Evolutionary conservation across 2,888 invertebrate species (phyloP), one percentile per base, ranked within the genome.

Genomic region (Byasa hedistus): DNA sequence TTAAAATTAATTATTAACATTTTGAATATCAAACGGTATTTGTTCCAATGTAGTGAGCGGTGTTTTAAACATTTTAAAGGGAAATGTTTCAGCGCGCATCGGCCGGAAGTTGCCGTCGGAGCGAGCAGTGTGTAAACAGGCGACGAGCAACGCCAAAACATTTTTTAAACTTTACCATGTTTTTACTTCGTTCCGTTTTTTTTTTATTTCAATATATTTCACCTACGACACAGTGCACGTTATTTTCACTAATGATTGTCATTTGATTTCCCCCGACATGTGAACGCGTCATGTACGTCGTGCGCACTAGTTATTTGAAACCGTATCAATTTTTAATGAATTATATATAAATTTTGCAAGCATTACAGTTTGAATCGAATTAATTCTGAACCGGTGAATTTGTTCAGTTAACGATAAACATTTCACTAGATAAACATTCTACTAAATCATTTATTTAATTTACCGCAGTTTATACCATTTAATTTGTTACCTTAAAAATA

Each of bases 71-170:
- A 75, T 71, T 79, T 77, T 74, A 77, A 78, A 80, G 74, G 72
- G 79, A 78, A 85, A 83, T 83, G 79, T 84, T 84, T 81, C 74
- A 78, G 76, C 79, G 76, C 75, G 79, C 81, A 80, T 73, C 74
- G 78, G 73, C 72, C 66, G 86, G 84, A 86, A 84, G 81, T 78
- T 76, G 75, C 78, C 76, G 75, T 72, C 72, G 74, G 77, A 76
- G 75, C 79, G 79, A 76, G 73, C 76, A 68, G 72, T 73, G 76
- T 79, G 82, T 82, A 85, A 86, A 87, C 86, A 86, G 76, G 75
- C 75, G 72, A 70, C 72, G 73, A 75, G 76, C 72, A 73, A 68
- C 75, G 74, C 75, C 75, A 72, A 84, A 83, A 85, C 81, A 81
- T 84, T 82, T 83, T 82, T 79, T 71, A 75, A 32, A 75, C 77